These are phyloP conservation scores for Syngnathoides biaculeatus DNA, from an alignment of 2,113 vertebrate species.

Conservation along the genomic window DNA sequence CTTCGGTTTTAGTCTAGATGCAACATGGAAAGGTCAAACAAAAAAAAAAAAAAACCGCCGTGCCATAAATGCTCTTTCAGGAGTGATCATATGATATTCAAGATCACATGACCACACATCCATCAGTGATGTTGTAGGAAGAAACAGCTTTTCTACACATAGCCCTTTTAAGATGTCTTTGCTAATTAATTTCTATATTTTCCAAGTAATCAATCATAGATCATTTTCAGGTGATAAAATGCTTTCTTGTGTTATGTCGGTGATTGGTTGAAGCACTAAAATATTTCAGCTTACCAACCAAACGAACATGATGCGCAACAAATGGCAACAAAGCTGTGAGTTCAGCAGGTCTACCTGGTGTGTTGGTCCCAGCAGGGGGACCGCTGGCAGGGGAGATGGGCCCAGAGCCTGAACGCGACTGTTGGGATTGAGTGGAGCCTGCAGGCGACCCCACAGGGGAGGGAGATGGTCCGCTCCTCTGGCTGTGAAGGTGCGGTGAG, in stretches of 20 bases:
- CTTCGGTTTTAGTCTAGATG: not conserved
- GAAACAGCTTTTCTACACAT: too few species aligned
- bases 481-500: constrained; percentile 87
- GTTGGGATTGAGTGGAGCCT: constrained; percentile 88
- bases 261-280: not conserved
- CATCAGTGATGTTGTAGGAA: not conserved
- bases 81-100: not conserved
- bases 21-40: not conserved
- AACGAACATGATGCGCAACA: not conserved
- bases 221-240: constrained; percentile 20
- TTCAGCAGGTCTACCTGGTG: constrained; percentile 73
- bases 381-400: constrained; percentile 89
- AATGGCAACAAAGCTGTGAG: not conserved
- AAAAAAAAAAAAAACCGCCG: not conserved
- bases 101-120: not conserved
- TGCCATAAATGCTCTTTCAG: not conserved
- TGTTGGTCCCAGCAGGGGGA: constrained; percentile 48
- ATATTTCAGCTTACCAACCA: not conserved
- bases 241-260: not conserved
- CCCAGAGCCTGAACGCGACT: constrained; percentile 78
- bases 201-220: too few species aligned
- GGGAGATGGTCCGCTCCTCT: constrained; percentile 87
- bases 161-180: too few species aligned
- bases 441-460: constrained; percentile 90
- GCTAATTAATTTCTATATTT: too few species aligned